Percentiles rank a stretch among this genome's conserved stretches.
Conservation (phyloP, 2,888 invertebrate genomes). For the Chloroclystis v-ata region DNA sequence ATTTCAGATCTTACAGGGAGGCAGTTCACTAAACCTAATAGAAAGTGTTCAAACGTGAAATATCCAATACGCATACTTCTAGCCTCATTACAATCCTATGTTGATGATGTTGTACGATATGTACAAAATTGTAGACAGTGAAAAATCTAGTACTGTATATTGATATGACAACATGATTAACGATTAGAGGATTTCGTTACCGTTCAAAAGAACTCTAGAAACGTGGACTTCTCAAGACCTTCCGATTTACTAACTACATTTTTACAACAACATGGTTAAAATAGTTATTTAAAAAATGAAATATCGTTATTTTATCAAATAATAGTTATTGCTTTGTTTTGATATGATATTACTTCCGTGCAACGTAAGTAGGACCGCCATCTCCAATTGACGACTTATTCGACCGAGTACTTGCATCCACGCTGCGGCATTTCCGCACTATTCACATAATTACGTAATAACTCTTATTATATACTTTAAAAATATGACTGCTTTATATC, state of each 20-base stretch:
- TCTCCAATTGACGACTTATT: slow-evolving; percentile 11
- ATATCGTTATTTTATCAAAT: slow-evolving; percentile 69
- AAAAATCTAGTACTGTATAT: slow-evolving; percentile 53
- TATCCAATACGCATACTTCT: slow-evolving; percentile 25
- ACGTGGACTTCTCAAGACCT: slow-evolving; percentile 72
- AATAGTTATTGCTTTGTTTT: slow-evolving; percentile 76
- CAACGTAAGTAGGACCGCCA: slow-evolving; percentile 2
- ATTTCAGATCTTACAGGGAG: slow-evolving; percentile 16
- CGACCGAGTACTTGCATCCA: slow-evolving; percentile 17
- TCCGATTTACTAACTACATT: slow-evolving; percentile 74
- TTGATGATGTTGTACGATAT: slow-evolving; percentile 36
- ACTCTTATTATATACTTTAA: slow-evolving; percentile 75
- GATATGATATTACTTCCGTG: slow-evolving; percentile 70
- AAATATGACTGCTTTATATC: slow-evolving; percentile 78
- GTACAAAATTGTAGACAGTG: slow-evolving; percentile 45
- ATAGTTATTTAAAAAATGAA: slow-evolving; percentile 72
- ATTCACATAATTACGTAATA: slow-evolving; percentile 67
- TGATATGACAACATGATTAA: slow-evolving; percentile 65
- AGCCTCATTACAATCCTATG: slow-evolving; percentile 28
- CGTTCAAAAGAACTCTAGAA: slow-evolving; percentile 75
- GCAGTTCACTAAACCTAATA: slow-evolving; percentile 17
- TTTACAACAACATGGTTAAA: slow-evolving; percentile 75
- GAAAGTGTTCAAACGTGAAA: slow-evolving; percentile 16
- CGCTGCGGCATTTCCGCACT: slow-evolving; percentile 48
- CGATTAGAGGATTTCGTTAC: slow-evolving; percentile 52